These are phyloP conservation scores for Drosophila quinaria DNA, from an alignment of 2,888 invertebrate genomes.

Conservation along the genomic window DNA sequence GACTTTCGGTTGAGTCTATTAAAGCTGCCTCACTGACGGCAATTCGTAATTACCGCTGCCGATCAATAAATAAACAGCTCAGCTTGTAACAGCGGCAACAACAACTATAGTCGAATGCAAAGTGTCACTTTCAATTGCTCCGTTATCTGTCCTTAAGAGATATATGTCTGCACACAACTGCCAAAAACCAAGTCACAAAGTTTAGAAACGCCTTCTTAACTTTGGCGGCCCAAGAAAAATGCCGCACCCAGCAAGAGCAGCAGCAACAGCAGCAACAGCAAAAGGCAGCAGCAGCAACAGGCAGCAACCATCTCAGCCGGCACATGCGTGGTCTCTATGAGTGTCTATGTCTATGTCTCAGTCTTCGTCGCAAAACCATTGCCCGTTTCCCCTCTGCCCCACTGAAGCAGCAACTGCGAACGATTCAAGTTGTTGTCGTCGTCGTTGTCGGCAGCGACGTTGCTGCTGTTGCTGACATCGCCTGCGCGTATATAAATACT, in stretches of 20 bases:
- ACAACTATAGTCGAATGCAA: slow-evolving; percentile 44
- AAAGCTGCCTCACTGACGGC: slow-evolving; percentile 32
- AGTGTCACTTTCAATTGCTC: slow-evolving; percentile 62
- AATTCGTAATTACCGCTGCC: slow-evolving; percentile 64
- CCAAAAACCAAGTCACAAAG: slow-evolving; percentile 65
- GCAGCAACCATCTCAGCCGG: slow-evolving; percentile 36
- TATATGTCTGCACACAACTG: slow-evolving; percentile 32
- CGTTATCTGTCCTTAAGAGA: slow-evolving; percentile 59
- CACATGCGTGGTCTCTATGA: slow-evolving; percentile 69
- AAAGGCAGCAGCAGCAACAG: slow-evolving; percentile 27
- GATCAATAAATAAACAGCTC: slow-evolving; percentile 78
- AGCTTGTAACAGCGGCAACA: slow-evolving; percentile 36
- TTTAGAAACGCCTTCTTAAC: slow-evolving; percentile 70
- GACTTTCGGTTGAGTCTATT: slow-evolving; percentile 32
- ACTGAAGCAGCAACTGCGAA: slow-evolving; percentile 63
- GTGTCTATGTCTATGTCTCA: slow-evolving; percentile 26
- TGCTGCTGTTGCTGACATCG: slow-evolving; percentile 52
- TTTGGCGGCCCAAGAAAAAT: slow-evolving; percentile 45
- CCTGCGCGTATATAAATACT: slow-evolving; percentile 85
- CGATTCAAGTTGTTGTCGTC: slow-evolving; percentile 43
- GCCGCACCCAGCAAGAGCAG: slow-evolving; percentile 68
- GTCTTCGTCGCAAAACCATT: slow-evolving; percentile 11
- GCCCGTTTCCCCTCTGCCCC: slow-evolving; percentile 4
- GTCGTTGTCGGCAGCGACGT: slow-evolving; percentile 34
- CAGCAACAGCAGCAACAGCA: slow-evolving; percentile 25